Evolutionary conservation across 1,140 invertebrate genomes (phyloP), one percentile per base, ranked within the genome.

Genomic region (Hyles vespertilio): DNA sequence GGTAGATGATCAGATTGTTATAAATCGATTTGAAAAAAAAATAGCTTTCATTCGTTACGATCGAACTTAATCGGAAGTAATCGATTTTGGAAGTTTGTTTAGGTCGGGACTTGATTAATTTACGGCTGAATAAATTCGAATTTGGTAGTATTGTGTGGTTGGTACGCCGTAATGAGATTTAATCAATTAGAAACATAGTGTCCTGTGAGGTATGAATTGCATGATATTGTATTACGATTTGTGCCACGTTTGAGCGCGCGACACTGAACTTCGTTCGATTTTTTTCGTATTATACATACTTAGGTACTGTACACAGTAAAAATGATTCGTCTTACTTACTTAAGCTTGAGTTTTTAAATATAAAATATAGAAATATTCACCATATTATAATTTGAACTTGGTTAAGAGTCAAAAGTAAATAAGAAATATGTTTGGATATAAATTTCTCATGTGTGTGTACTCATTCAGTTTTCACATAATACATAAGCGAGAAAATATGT

Each of bases 1-100:
- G 77, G 76, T 79, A 72, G 71, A 78, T 75, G 77, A 85, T 81
- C 74, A 62, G 65, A 81, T 80, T 79, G 69, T 78, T 70, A 69
- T 72, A 67, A 69, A 67, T 70, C 58, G 69, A 63, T 72, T 72
- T 40, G 36, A 53, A 78, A 77, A 81, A 81, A 80, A 80, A 69
- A 56, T 70, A 65, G 70, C 58, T 67, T 58, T 60, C 59, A 74
- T 73, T 76, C 68, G 69, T 72, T 78, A 70, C 64, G 62, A 50
- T 55, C 59, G 54, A 66, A 75, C 67, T 74, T 79, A 73, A 77
- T 83, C 79, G 80, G 70, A 81, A 80, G 57, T 59, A 59, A 64
- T 59, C 62, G 57, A 32, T 43, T 64, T 64, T 56, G 59, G 51
- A 44, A 49, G 57, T 64, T 64, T 64, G 58, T 64, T 64, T 56